Base-by-base conservation (phyloP, 2,113 vertebrate species). In the Lasiurus cinereus region DNA sequence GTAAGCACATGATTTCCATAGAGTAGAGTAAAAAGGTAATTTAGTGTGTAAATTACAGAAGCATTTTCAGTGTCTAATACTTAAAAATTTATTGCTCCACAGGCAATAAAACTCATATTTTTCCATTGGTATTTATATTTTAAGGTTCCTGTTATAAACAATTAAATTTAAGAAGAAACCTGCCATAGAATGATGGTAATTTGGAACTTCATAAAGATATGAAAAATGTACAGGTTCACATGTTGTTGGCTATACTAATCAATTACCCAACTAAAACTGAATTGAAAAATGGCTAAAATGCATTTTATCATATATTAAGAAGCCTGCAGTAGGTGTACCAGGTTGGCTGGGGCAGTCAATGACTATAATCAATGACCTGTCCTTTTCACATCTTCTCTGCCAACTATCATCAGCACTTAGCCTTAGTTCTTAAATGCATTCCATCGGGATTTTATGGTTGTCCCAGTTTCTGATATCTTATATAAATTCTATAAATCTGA, bases 1-100 rank as follows among this genome's bases (percentile, higher is more conserved):
- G 56, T 92, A 94, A 48, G 4, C 13, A 31, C 6, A 50, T 43
- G 43, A 86, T 93, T 96, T 95, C 33, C 56, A 46, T 1, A 1
- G 54, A 33, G 13, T 48, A 33, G 64, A 84, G 1, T 80, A 93
- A 78, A 95, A 84, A 46, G 27, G 18, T n/a, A 19, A 76, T 84
- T 83, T 90, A 83, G 4, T 36, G 19, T 76, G 19, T 94, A 83
- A 95, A 76, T 54, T 72, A 89, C 9, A 79, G 80, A 69, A 62
- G 10, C 31, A 76, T 69, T 85, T 86, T 64, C 21, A 85, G 0
- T 80, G 15, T 59, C 15, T 50, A 52, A 64, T 59, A 83, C 39
- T 76, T 72, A 27, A 67, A 90, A 70, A n/a, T 80, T 11, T 59
- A 56, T 92, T 62, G 18, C 24, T 56, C 50, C 43, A 13, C 16